Percentiles rank a stretch among this genome's conserved stretches.
Conservation (phyloP, 2,888 invertebrate species). For the Zhuqinia jingwanae region DNA sequence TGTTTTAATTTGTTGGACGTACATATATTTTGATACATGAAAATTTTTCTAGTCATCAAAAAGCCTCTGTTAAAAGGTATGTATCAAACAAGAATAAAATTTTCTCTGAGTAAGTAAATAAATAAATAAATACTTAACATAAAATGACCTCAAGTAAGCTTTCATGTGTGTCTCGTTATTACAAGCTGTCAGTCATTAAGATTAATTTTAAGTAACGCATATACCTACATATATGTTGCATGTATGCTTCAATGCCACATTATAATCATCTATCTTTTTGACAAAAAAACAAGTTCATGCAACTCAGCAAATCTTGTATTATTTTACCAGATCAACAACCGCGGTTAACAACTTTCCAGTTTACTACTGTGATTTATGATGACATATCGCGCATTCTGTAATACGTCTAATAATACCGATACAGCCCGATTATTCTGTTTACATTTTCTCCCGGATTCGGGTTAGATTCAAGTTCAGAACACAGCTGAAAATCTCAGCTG, state of each 20-base stretch:
- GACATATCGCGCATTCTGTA: no score
- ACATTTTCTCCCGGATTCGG: constrained; percentile 2
- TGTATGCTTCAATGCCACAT: neutral
- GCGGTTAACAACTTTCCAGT: no score
- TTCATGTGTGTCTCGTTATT: no score
- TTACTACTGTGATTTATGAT: no score
- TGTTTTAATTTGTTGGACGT: neutral
- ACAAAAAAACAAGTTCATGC: neutral
- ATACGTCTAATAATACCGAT: neutral
- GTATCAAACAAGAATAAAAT: neutral
- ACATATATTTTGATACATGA: neutral
- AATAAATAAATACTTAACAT: no score
- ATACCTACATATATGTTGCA: no score
- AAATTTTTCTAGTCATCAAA: neutral
- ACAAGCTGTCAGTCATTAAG: no score
- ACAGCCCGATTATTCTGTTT: neutral
- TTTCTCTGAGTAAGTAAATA: neutral
- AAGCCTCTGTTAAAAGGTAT: neutral
- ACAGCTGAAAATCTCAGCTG: constrained; percentile 2
- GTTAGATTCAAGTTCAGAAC: neutral
- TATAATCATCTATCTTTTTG: neutral
- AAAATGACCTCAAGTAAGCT: no score
- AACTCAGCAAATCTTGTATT: neutral
- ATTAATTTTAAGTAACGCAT: no score
- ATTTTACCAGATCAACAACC: neutral